Conservation (phyloP, 2,113 vertebrate species). For the Onychostruthus taczanowskii region DNA sequence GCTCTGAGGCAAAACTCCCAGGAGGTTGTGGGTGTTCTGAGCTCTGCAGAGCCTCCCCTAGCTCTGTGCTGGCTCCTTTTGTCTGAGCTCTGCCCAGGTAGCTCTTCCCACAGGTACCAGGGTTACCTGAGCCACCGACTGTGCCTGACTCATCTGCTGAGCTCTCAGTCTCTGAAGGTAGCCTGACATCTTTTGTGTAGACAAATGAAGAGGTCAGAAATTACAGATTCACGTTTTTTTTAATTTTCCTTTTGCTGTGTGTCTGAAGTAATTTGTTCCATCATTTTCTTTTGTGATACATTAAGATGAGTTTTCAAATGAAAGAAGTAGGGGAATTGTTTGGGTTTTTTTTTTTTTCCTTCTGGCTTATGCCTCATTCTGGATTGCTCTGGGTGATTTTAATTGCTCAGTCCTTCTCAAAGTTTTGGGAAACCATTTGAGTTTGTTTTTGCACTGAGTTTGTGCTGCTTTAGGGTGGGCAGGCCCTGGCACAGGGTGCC, state of each 20-base stretch:
- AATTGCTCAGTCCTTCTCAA: neutral
- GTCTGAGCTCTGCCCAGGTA: neutral
- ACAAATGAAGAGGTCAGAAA: neutral
- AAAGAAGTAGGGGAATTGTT: neutral
- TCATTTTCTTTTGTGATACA: neutral
- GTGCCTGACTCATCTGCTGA: neutral
- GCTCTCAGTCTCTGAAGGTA: neutral
- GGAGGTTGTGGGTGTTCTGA: neutral
- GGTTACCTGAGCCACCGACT: neutral
- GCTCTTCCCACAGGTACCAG: neutral
- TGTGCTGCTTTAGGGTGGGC: neutral
- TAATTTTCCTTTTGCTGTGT: rapidly evolving
- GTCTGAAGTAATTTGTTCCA: neutral
- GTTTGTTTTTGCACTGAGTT: neutral
- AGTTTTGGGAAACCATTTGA: neutral
- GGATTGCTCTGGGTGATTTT: neutral
- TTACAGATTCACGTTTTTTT: neutral
- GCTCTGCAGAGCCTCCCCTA: neutral
- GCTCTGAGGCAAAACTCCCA: neutral
- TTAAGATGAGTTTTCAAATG: neutral
- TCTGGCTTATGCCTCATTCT: neutral
- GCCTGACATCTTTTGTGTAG: neutral
- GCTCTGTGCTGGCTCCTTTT: neutral
- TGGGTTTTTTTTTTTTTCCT: neutral
- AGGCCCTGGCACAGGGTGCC: neutral